Conservation (phyloP, 2,113 vertebrate genomes). For the Chloropsis cyanopogon region DNA sequence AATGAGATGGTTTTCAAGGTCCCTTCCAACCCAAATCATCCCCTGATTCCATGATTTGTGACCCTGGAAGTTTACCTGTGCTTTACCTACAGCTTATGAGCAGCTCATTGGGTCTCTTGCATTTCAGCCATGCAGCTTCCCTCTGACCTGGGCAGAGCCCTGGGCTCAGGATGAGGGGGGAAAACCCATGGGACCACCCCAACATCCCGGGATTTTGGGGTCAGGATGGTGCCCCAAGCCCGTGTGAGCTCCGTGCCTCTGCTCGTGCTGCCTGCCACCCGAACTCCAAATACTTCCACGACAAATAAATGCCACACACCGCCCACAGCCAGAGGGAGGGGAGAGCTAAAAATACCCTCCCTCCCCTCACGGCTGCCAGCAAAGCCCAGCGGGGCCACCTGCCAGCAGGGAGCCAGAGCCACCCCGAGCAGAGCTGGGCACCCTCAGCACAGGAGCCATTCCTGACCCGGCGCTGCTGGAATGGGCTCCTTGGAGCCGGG, state of each 20-base stretch:
- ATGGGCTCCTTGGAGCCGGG: background rate
- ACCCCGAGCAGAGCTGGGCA: background rate
- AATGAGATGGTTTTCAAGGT: background rate
- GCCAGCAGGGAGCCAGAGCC: background rate
- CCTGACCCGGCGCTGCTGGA: background rate
- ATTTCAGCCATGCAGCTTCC: background rate
- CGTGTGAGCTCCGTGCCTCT: background rate
- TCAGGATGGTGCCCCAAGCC: background rate
- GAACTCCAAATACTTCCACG: background rate
- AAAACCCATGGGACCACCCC: background rate
- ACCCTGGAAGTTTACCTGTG: background rate
- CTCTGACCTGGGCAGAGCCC: background rate
- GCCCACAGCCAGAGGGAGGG: conserved; percentile 10
- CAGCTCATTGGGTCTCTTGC: background rate
- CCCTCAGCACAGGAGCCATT: rapidly evolving
- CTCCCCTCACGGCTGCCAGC: background rate
- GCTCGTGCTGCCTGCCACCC: background rate
- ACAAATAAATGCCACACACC: conserved; percentile 19
- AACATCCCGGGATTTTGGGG: background rate
- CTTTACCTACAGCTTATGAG: background rate
- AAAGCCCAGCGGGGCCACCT: background rate
- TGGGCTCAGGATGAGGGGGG: rapidly evolving
- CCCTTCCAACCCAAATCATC: background rate
- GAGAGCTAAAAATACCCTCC: conserved; percentile 44
- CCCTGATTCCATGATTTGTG: background rate